A percentile compares a stretch with the other conserved stretches of the same genome.
Evolutionary conservation across 2,113 vertebrate genomes (phyloP).

Genomic region (Abramis brama): DNA sequence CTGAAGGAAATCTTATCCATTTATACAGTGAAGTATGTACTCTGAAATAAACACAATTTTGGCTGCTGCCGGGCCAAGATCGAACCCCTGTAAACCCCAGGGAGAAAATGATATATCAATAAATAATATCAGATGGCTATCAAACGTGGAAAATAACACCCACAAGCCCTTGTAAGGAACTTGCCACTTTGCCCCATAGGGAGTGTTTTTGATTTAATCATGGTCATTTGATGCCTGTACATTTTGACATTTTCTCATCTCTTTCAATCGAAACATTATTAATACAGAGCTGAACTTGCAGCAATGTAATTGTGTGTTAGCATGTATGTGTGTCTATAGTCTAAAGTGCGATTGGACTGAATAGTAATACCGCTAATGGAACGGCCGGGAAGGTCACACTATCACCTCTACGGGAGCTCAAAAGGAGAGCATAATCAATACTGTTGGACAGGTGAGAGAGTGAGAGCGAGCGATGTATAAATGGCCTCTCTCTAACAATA

Average conservation of each 20-base stretch:
- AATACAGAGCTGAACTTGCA: slow-evolving; percentile 26
- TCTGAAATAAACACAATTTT: slow-evolving; percentile 2
- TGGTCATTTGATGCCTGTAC: neutral
- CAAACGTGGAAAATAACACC: slow-evolving; percentile 1
- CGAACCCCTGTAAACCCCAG: neutral
- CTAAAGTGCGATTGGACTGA: slow-evolving; percentile 57
- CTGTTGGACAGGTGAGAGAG: slow-evolving; percentile 53
- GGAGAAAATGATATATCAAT: slow-evolving; percentile 22
- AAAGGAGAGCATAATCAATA: slow-evolving; percentile 57
- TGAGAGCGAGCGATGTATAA: slow-evolving; percentile 48
- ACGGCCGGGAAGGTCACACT: slow-evolving; percentile 59
- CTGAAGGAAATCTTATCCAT: slow-evolving; percentile 27
- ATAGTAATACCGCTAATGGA: slow-evolving; percentile 68
- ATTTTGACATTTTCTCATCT: slow-evolving; percentile 6
- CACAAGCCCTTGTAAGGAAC: slow-evolving; percentile 22
- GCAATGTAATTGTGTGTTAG: slow-evolving; percentile 2
- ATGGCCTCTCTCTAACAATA: slow-evolving; percentile 55
- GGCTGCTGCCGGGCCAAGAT: neutral
- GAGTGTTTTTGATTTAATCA: slow-evolving; percentile 20
- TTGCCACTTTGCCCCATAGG: slow-evolving; percentile 5
- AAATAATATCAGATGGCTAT: slow-evolving; percentile 16
- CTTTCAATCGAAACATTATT: slow-evolving; percentile 7
- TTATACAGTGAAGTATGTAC: neutral
- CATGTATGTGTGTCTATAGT: slow-evolving; percentile 19
- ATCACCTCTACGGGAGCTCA: slow-evolving; percentile 57